Evolutionary conservation across 2,797 vertebrate genomes (phyloP), one percentile per base, ranked within the genome.

Genomic region (Argyrosomus regius): DNA sequence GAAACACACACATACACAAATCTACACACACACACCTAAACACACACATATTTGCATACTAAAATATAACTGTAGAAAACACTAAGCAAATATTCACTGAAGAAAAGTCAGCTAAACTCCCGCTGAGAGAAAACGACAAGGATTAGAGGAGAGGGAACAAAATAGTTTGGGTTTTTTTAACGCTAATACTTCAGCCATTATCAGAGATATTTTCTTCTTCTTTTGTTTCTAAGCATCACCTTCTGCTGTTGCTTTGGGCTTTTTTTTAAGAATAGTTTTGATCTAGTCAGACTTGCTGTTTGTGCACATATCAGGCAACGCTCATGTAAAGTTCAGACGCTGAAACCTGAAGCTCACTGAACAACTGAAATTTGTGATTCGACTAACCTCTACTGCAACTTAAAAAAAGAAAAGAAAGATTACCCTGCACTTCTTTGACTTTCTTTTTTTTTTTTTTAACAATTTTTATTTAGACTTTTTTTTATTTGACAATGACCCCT

Each of bases 311-410:
- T 71, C 69, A 57, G 62, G 35, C 59, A 82, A 46, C 64, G 62
- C 28, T 77, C 66, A 31, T 24, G 39, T 50, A 74, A 63, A 65
- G 72, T 80, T 85, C 73, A 71, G 58, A 65, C 53, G 45, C 62
- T 73, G 67, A 87, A 87, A 76, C 64, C 17, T 59, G 80, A 78
- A 72, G 75, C 67, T 45, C 26, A 13, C 39, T n/a, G 1, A 66
- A 26, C 71, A 59, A 75, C 1, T 28, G 5, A 48, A 54, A 58
- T 50, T 16, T 54, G 6, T 49, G 20, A 49, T 41, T 81, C 67
- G 17, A 46, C 67, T 3, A 49, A 59, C 20, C 3, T 31, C 1
- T 14, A 57, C 24, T 50, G 68, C 26, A 26, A 46, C 17, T 35
- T 28, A 9, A 4, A 28, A 11, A 50, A 12, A 3, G n/a, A 39